Evolutionary conservation across 2,888 invertebrate species (phyloP).

Genomic region (Taenaris catops): DNA sequence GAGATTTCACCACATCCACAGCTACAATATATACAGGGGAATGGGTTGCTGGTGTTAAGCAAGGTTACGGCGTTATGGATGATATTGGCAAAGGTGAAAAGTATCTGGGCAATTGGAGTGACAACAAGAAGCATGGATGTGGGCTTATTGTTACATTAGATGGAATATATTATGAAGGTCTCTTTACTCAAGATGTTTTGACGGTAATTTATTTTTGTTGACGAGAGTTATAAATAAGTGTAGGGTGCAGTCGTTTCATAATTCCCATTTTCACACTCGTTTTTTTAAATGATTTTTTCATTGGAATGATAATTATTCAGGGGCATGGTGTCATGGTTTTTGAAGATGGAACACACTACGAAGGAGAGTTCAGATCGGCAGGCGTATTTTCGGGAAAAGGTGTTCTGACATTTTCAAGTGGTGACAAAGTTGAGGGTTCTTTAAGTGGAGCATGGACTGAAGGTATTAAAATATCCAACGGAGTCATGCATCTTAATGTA

Average conservation of each 20-base stretch:
- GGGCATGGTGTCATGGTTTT: constrained; percentile 94
- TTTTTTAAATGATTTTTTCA: no score
- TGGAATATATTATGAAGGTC: constrained; percentile 95
- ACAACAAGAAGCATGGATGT: constrained; percentile 90
- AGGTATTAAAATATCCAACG: constrained; percentile 87
- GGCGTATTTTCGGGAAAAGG: constrained; percentile 91
- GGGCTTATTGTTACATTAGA: constrained; percentile 93
- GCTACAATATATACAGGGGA: constrained; percentile 94
- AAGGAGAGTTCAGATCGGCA: constrained; percentile 91
- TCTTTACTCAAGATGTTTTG: constrained; percentile 88
- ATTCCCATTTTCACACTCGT: no score
- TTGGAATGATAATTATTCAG: no score
- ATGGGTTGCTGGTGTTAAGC: constrained; percentile 87
- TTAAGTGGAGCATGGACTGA: constrained; percentile 88
- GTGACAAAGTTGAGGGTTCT: constrained; percentile 86
- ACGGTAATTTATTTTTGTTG: no score
- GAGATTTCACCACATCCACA: constrained; percentile 86
- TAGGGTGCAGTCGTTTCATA: no score
- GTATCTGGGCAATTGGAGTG: constrained; percentile 93
- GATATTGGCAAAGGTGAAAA: constrained; percentile 92
- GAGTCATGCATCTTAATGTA: constrained; percentile 83
- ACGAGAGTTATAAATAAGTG: no score
- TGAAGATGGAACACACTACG: constrained; percentile 93
- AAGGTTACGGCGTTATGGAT: constrained; percentile 94
- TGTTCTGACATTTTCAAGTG: constrained; percentile 87